Evolutionary conservation across 2,113 vertebrate species (phyloP).

Genomic region (Hepsetus odoe): DNA sequence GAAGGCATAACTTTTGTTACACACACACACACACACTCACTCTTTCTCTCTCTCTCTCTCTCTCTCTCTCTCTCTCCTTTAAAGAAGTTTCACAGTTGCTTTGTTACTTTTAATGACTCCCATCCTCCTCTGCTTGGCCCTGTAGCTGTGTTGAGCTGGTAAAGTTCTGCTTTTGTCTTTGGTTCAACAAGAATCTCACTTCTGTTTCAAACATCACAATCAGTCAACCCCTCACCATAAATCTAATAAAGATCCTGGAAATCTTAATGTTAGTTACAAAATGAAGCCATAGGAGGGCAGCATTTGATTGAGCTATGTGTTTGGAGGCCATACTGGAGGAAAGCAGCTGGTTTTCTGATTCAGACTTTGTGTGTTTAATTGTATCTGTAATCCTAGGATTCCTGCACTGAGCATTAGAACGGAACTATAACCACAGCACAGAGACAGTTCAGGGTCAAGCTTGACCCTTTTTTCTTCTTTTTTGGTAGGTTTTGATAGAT

Average conservation of each 20-base stretch:
- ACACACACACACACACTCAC: not conserved
- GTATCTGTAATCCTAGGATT: not conserved
- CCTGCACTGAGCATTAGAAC: not conserved
- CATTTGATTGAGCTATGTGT: conserved; percentile 62
- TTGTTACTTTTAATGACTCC: conserved; percentile 24
- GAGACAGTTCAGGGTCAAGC: not conserved
- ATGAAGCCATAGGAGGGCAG: conserved; percentile 70
- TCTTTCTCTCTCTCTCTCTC: not conserved
- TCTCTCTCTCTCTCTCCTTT: not conserved
- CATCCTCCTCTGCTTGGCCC: not conserved
- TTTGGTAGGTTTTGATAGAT: not conserved
- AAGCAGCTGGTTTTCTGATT: not conserved
- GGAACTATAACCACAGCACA: conserved; percentile 2
- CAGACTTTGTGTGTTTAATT: not conserved
- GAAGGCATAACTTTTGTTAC: conserved; percentile 48
- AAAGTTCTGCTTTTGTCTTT: conserved; percentile 26
- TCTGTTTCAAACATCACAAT: conserved; percentile 42
- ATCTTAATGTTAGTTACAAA: conserved; percentile 57
- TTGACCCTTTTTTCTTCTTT: too few species aligned
- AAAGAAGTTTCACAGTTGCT: not conserved
- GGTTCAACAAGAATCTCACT: not conserved
- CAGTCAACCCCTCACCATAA: conserved; percentile 37
- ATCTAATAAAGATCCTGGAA: conserved; percentile 53
- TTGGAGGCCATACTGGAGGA: not conserved
- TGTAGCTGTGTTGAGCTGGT: not conserved